A percentile compares a stretch with the other conserved stretches of the same genome.
Evolutionary conservation across 2,113 vertebrate species (phyloP).

Genomic region (Equus przewalskii): DNA sequence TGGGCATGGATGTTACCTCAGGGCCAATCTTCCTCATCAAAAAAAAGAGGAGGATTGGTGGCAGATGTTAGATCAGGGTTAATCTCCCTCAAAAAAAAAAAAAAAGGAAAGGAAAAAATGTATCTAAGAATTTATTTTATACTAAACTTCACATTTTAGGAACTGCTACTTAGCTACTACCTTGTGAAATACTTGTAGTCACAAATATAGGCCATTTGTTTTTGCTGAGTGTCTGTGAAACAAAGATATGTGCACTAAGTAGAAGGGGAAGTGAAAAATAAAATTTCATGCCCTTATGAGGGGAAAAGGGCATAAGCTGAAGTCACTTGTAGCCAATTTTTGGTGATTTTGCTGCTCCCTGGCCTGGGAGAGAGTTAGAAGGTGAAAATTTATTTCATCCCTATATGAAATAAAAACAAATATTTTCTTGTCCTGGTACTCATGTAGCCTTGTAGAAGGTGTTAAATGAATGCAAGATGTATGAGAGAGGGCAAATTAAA

Average conservation of each 20-base stretch:
- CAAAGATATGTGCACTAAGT: conserved; percentile 40
- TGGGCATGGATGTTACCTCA: too few relatives aligned
- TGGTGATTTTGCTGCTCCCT: not conserved
- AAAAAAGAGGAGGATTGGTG: too few relatives aligned
- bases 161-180: not conserved
- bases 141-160: conserved; percentile 42
- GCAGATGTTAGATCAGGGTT: too few relatives aligned
- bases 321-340: not conserved
- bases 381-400: not conserved
- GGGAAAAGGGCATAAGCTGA: not conserved
- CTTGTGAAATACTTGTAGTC: conserved; percentile 49
- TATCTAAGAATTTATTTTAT: conserved; percentile 48
- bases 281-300: not conserved
- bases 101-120: not conserved
- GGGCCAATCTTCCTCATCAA: too few relatives aligned
- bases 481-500: conserved; percentile 13
- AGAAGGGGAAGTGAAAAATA: conserved; percentile 5
- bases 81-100: too few relatives aligned
- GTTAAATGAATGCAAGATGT: conserved; percentile 29
- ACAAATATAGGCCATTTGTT: conserved; percentile 38
- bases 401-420: conserved; percentile 47
- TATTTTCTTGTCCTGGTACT: not conserved
- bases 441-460: conserved; percentile 15
- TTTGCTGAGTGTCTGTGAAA: conserved; percentile 28
- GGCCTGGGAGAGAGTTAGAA: conserved; percentile 32